These are phyloP conservation scores for Ostrea denselamellosa DNA, from an alignment of 1,140 invertebrate species.

Conservation along the genomic window DNA sequence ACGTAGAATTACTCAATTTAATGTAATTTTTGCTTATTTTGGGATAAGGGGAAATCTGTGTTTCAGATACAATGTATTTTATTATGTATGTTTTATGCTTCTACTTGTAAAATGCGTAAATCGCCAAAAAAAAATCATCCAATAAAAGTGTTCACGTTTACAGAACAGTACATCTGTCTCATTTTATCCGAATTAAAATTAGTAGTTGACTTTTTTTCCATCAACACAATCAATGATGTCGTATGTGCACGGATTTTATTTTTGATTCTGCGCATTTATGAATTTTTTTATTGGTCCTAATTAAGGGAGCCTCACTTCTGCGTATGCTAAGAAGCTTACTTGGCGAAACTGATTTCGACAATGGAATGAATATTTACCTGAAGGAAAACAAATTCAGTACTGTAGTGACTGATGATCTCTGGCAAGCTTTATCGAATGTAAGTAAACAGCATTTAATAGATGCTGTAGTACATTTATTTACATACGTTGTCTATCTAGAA, in stretches of 20 bases:
- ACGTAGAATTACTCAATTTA: not conserved
- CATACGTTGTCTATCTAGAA: no score
- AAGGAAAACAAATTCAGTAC: constrained; percentile 69
- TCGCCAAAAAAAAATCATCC: no score
- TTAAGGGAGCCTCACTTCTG: constrained; percentile 90
- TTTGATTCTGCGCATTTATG: not conserved
- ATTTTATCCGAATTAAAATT: no score
- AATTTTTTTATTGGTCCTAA: not conserved
- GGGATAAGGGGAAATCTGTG: no score
- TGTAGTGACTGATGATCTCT: constrained; percentile 72
- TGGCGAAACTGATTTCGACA: constrained; percentile 65
- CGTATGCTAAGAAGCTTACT: constrained; percentile 75
- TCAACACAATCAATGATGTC: no score
- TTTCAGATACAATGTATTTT: not conserved
- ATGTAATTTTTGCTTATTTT: no score
- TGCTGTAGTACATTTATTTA: no score
- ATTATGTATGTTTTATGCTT: not conserved
- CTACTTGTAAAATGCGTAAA: not conserved
- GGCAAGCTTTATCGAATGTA: constrained; percentile 70
- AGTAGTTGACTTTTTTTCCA: no score
- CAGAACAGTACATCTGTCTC: no score
- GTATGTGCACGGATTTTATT: not conserved
- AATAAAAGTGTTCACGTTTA: no score
- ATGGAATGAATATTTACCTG: constrained; percentile 70
- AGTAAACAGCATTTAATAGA: not conserved